phyloP scores from a whole-genome alignment of 2,113 vertebrate genomes.

The Seriola dumerili region DNA sequence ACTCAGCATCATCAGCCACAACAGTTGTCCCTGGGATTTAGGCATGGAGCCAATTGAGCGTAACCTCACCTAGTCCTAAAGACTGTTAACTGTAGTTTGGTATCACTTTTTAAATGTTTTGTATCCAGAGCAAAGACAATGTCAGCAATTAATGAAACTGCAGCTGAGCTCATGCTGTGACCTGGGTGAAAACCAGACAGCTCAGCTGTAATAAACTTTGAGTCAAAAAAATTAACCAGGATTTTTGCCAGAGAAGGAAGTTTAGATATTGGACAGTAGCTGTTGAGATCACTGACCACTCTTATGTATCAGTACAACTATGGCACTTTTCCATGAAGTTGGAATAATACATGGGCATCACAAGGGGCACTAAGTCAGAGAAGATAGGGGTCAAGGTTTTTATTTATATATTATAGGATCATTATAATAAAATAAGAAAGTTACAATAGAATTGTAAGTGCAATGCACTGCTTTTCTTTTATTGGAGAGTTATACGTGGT shows the following conservation, averaged over 20 bases:
- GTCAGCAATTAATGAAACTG: not conserved
- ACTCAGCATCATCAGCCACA: not conserved
- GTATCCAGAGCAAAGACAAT: no score
- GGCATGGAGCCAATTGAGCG: no score
- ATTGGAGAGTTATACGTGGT: not conserved
- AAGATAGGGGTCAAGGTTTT: not conserved
- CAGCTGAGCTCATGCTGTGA: not conserved
- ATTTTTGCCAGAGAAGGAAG: not conserved
- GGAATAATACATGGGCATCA: not conserved
- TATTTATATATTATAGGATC: not conserved
- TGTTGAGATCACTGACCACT: not conserved
- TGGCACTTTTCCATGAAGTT: not conserved
- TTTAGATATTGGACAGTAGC: not conserved
- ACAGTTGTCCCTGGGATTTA: not conserved
- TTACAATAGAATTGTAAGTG: not conserved
- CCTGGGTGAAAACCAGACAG: not conserved
- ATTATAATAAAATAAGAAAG: not conserved
- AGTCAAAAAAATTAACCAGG: not conserved
- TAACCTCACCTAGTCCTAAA: no score
- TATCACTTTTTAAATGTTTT: no score
- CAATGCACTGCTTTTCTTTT: not conserved
- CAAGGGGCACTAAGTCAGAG: not conserved
- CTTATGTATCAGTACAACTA: not conserved
- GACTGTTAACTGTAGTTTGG: no score
- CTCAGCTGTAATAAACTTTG: not conserved